These are phyloP conservation scores for Pristiophorus japonicus DNA, from an alignment of 2,113 vertebrate genomes.

Conservation along the genomic window DNA sequence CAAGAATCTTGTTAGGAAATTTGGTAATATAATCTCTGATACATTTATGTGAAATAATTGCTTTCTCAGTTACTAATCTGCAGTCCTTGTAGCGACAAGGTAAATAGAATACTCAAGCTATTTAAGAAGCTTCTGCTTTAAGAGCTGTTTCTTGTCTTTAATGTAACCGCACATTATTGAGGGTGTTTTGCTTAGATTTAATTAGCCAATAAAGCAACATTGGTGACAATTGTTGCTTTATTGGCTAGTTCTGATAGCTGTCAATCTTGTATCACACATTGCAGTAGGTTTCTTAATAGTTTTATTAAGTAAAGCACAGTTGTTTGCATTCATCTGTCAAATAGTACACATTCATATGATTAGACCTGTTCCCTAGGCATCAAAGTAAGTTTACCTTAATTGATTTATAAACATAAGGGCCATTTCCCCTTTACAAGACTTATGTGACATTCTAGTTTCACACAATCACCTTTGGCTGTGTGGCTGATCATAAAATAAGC, in stretches of 20 bases:
- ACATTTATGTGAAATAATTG: not conserved
- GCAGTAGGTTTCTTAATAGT: not conserved
- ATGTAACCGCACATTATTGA: not conserved
- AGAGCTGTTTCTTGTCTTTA: not conserved
- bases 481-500: not conserved
- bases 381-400: not conserved
- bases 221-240: not conserved
- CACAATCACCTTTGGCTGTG: not conserved
- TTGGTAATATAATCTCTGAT: not conserved
- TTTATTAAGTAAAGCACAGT: not conserved
- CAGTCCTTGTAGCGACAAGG: not conserved
- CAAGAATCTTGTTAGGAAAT: not conserved
- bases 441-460: not conserved
- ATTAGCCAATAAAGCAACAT: not conserved
- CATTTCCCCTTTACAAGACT: not conserved
- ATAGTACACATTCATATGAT: not conserved
- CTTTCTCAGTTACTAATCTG: not conserved
- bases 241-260: not conserved
- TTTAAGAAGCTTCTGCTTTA: not conserved
- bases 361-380: slow-evolving; percentile 16
- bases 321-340: not conserved
- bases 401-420: not conserved
- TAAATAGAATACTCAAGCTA: not conserved
- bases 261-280: not conserved
- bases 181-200: not conserved